Conservation (phyloP, 1,140 invertebrate species). For the Colletes latitarsis region DNA sequence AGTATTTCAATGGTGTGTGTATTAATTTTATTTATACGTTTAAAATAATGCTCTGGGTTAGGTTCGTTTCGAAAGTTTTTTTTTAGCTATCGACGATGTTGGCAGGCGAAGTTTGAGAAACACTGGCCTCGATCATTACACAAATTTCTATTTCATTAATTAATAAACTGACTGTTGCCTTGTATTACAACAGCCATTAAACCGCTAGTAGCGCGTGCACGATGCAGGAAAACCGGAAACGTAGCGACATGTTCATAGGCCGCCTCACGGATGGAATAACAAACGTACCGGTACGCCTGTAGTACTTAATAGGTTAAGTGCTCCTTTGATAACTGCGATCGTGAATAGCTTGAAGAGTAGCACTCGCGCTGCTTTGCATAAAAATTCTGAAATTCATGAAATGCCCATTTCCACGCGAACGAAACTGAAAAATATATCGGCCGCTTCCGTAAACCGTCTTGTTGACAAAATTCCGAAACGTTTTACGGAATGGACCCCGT, state of each 20-base stretch:
- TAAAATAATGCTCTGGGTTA: too few relatives aligned
- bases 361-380: neutral
- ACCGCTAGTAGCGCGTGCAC: too few relatives aligned
- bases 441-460: neutral
- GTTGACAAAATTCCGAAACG: neutral
- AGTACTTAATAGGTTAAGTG: conserved; percentile 14
- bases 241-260: conserved; percentile 10
- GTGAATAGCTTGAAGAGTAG: conserved; percentile 1
- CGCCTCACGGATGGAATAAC: conserved; percentile 9
- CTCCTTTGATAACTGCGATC: conserved; percentile 11
- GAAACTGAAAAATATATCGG: neutral
- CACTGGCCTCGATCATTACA: too few relatives aligned
- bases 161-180: too few relatives aligned
- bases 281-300: conserved; percentile 2
- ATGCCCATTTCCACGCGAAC: neutral
- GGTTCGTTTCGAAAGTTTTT: too few relatives aligned
- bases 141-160: neutral
- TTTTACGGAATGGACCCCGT: neutral
- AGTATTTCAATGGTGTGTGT: too few relatives aligned
- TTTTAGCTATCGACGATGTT: too few relatives aligned
- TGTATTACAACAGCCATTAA: too few relatives aligned
- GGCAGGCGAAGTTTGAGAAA: too few relatives aligned
- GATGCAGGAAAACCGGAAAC: conserved; percentile 8
- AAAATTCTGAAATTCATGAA: neutral
- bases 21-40: too few relatives aligned